Evolutionary conservation across 1,140 invertebrate species (phyloP).

Genomic region (Procambarus clarkii): DNA sequence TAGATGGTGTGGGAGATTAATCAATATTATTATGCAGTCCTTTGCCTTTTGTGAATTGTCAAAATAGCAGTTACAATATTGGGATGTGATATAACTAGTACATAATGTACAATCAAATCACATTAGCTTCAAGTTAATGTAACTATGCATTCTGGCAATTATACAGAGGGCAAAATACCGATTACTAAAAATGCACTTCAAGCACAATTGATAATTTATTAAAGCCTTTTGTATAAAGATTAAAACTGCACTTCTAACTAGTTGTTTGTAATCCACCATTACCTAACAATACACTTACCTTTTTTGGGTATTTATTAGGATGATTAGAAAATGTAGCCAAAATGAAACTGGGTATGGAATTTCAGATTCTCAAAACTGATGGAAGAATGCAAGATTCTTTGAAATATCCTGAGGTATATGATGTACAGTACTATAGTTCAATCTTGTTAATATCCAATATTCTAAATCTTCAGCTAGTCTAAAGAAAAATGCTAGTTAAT

Average conservation of each 20-base stretch:
- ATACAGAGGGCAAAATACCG: background rate
- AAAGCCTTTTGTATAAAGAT: background rate
- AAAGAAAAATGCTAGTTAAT: too few relatives aligned
- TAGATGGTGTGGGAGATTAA: background rate
- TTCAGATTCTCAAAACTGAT: too few relatives aligned
- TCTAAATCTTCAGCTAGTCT: too few relatives aligned
- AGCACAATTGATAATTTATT: background rate
- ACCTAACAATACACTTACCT: background rate
- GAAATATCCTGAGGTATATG: too few relatives aligned
- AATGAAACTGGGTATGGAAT: too few relatives aligned
- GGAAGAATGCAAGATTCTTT: too few relatives aligned
- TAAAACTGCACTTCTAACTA: background rate
- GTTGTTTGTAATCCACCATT: background rate
- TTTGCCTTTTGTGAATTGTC: background rate
- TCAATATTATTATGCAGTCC: background rate
- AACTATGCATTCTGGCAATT: background rate
- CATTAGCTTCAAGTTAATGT: too few relatives aligned
- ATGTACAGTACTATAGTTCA: too few relatives aligned
- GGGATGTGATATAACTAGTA: background rate
- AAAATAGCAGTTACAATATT: background rate
- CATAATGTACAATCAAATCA: too few relatives aligned
- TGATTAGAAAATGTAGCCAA: too few relatives aligned
- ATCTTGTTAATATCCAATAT: too few relatives aligned
- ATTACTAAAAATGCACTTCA: background rate
- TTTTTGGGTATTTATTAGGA: too few relatives aligned